Evolutionary conservation across 2,797 vertebrate species (phyloP), one percentile per base, ranked within the genome.

Genomic region (Acridotheres tristis): DNA sequence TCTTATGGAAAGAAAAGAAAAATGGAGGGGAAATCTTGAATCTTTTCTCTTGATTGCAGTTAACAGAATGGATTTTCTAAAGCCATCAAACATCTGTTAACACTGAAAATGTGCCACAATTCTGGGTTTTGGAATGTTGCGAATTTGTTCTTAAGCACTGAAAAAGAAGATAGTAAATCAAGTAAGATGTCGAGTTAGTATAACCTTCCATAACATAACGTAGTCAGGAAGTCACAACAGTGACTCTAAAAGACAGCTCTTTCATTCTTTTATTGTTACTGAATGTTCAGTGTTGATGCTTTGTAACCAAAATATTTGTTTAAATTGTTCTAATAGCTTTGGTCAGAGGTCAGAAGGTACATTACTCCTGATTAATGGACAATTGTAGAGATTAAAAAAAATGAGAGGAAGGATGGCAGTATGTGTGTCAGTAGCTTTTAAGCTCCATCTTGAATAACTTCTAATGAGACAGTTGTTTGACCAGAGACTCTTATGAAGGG

Each of bases 271-370:
- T 67, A 47, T 90, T 93, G 85, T 91, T 93, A 59, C 43, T 82
- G 66, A 85, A 65, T 86, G 51, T 90, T 91, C 62, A 68, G 6
- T 89, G 81, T 82, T 86, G 77, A 80, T 92, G 81, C 81, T 96
- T 97, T 91, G 79, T 88, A 95, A 96, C 92, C 36, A 94, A 95
- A 95, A 88, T 86, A 85, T 65, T 90, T 96, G 84, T 93, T 96
- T 89, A 90, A 96, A 90, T 92, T 94, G 78, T 90, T 93, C 58
- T 86, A 71, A 84, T 89, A 85, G 93, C 89, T 96, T 86, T 91
- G 73, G 81, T 92, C 84, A 85, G 84, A 85, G 93, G 83, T 96
- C 66, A 89, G 76, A 93, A 96, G 69, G 77, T 92, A 43, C 1
- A 6, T 86, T 93, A 47, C 29, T 93, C 23, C 59, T 85, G 76